These are phyloP conservation scores for Saturnia japonica DNA, from an alignment of 2,888 invertebrate genomes.

Conservation along the genomic window DNA sequence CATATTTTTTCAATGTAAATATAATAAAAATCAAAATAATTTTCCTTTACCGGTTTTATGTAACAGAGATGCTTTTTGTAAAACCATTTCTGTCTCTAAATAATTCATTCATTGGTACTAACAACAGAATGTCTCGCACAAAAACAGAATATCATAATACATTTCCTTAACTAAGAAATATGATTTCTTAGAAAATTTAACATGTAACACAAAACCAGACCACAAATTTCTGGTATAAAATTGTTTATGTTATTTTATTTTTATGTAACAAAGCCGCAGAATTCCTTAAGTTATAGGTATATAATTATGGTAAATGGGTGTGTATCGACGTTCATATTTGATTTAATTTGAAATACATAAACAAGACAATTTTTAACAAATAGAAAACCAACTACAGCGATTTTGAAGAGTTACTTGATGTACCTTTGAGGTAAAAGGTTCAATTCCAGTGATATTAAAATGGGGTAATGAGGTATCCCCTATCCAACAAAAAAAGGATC, in stretches of 20 bases:
- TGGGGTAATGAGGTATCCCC: too few relatives aligned
- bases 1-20: background rate
- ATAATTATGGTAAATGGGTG: too few relatives aligned
- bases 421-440: too few relatives aligned
- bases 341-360: too few relatives aligned
- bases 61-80: background rate
- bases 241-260: background rate
- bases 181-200: conserved; percentile 3
- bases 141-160: conserved; percentile 8
- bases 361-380: too few relatives aligned
- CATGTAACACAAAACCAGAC: background rate
- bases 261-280: background rate
- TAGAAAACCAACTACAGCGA: too few relatives aligned
- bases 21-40: background rate
- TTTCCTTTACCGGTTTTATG: background rate
- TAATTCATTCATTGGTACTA: background rate
- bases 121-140: background rate
- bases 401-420: too few relatives aligned
- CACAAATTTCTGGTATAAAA: background rate
- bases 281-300: background rate
- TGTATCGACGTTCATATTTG: too few relatives aligned
- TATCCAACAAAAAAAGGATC: too few relatives aligned
- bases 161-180: background rate
- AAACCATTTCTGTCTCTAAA: background rate
- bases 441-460: too few relatives aligned